Percentiles rank a stretch among this genome's conserved stretches.
These are phyloP conservation scores for Epicampocera succincta DNA, from an alignment of 2,888 invertebrate species.

Conservation along the genomic window DNA sequence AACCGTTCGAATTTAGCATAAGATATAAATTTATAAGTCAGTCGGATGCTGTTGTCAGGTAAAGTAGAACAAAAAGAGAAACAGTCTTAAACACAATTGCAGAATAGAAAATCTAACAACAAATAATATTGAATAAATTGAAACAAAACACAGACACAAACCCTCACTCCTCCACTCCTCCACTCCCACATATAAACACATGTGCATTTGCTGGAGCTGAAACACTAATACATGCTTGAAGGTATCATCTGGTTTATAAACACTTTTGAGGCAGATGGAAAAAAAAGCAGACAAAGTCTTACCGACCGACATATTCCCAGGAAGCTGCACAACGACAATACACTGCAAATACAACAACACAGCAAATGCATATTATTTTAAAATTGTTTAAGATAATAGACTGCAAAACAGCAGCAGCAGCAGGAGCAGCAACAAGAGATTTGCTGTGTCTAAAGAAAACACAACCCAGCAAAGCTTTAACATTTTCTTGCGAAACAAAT, in stretches of 20 bases:
- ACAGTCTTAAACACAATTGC: constrained; percentile 1
- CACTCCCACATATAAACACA: neutral
- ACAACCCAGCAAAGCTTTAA: constrained; percentile 16
- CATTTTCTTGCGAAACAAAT: no score
- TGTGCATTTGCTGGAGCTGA: neutral
- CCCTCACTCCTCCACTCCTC: neutral
- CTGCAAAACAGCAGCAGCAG: constrained; percentile 12
- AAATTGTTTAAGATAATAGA: constrained; percentile 45
- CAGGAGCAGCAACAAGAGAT: neutral
- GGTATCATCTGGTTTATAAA: constrained; percentile 38
- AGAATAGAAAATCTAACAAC: constrained; percentile 34
- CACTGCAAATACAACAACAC: constrained; percentile 10
- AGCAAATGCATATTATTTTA: constrained; percentile 18
- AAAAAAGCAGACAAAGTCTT: constrained; percentile 31
- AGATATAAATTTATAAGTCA: constrained; percentile 92
- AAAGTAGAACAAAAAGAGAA: constrained; percentile 72
- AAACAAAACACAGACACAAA: constrained; percentile 53
- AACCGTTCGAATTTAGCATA: constrained; percentile 90
- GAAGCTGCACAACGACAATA: constrained; percentile 19
- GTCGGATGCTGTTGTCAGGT: constrained; percentile 89
- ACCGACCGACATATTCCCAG: constrained; percentile 36
- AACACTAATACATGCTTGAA: neutral
- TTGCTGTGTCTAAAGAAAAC: neutral
- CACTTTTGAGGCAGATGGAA: neutral
- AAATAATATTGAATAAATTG: constrained; percentile 52